Evolutionary conservation across 2,888 invertebrate genomes (phyloP).

Genomic region (Pseudococcus longispinus): DNA sequence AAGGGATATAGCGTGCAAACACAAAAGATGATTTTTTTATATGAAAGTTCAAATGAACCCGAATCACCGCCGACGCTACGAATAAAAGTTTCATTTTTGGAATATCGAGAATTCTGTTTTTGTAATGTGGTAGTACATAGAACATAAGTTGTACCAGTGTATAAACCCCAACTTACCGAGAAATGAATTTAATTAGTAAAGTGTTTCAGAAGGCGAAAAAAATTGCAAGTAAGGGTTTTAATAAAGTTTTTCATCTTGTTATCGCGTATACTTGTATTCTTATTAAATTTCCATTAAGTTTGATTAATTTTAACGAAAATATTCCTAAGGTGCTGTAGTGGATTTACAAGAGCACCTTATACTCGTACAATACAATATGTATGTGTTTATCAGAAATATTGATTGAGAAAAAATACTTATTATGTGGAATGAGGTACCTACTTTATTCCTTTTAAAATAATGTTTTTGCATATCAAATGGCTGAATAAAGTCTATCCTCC

Average conservation of each 20-base stretch:
- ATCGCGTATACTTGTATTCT: not conserved
- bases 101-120: not conserved
- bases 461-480: too few relatives aligned
- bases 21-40: constrained; percentile 3
- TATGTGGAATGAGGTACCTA: too few relatives aligned
- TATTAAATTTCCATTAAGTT: not conserved
- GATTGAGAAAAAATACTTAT: not conserved
- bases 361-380: not conserved
- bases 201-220: not conserved
- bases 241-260: not conserved
- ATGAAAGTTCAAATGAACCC: not conserved
- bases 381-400: not conserved
- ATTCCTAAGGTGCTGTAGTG: not conserved
- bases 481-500: too few relatives aligned
- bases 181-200: not conserved
- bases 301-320: not conserved
- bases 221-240: not conserved
- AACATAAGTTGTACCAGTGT: not conserved
- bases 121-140: not conserved
- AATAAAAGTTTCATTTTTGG: not conserved
- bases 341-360: not conserved
- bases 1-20: not conserved
- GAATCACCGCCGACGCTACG: not conserved
- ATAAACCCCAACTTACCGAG: not conserved
- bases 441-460: too few relatives aligned